Evolutionary conservation across 1,140 invertebrate genomes (phyloP).

Genomic region (Drosophila pallidifrons): DNA sequence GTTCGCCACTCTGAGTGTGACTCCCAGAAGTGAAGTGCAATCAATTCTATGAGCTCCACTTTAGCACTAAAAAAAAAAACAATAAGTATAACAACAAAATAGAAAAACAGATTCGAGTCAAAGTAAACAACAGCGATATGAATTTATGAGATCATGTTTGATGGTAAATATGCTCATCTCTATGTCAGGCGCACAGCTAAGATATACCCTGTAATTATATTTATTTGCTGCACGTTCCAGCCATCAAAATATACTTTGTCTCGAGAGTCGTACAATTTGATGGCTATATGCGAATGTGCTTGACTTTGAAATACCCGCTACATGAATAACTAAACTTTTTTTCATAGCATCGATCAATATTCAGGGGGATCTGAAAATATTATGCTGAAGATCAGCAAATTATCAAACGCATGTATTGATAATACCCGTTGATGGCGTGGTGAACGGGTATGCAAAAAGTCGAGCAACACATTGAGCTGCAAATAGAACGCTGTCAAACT

Average conservation of each 20-base stretch:
- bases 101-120: slow-evolving; percentile 15
- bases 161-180: slow-evolving; percentile 75
- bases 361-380: no score
- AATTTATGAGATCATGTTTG: slow-evolving; percentile 82
- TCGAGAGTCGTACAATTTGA: slow-evolving; percentile 52
- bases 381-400: no score
- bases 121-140: slow-evolving; percentile 74
- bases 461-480: background rate
- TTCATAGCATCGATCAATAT: no score
- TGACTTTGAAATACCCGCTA: background rate
- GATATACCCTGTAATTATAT: slow-evolving; percentile 16
- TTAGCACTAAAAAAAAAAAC: slow-evolving; percentile 34
- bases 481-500: slow-evolving; percentile 55
- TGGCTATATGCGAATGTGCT: background rate
- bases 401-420: no score
- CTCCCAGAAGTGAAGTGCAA: slow-evolving; percentile 53
- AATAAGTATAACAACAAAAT: background rate
- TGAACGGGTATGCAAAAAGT: background rate
- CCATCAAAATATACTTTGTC: slow-evolving; percentile 80
- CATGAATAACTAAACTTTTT: background rate
- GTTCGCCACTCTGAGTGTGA: background rate
- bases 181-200: slow-evolving; percentile 18
- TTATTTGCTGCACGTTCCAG: slow-evolving; percentile 7
- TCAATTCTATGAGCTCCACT: slow-evolving; percentile 67
- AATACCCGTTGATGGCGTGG: no score